Conservation (phyloP, 2,888 invertebrate species). For the Clostera curtula region DNA sequence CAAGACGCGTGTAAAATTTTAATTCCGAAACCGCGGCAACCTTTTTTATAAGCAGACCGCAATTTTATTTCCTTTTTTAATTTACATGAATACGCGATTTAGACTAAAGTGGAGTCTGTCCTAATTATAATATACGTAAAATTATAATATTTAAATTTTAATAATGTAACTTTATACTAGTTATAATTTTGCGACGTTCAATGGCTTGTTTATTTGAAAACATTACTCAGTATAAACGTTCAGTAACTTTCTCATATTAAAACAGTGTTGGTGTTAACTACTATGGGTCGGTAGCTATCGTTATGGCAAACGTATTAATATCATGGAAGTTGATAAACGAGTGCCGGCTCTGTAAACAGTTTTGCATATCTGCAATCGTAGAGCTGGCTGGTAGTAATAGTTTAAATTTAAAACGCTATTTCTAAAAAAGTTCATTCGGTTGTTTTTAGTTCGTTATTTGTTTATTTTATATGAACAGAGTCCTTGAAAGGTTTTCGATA, state of each 20-base stretch:
- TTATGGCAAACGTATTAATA: conserved; percentile 11
- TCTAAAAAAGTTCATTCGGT: conserved; percentile 1
- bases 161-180: not conserved
- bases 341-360: conserved; percentile 24
- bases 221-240: too few species aligned
- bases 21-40: conserved; percentile 31
- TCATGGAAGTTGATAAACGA: conserved; percentile 23
- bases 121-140: too few species aligned
- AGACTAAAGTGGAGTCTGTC: too few species aligned
- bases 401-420: conserved; percentile 12
- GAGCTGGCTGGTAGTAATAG: conserved; percentile 10
- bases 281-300: not conserved
- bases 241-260: too few species aligned
- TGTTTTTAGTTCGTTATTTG: too few species aligned
- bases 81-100: conserved; percentile 20
- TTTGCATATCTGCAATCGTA: conserved; percentile 30
- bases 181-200: too few species aligned
- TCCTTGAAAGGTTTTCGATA: too few species aligned
- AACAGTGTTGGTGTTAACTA: too few species aligned
- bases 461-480: too few species aligned
- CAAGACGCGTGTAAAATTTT: conserved; percentile 29
- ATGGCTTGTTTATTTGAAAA: too few species aligned
- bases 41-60: conserved; percentile 23
- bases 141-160: too few species aligned
- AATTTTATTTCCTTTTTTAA: conserved; percentile 9